These are phyloP conservation scores for Leucoraja ocellata DNA, from an alignment of 2,797 vertebrate genomes.

Conservation along the genomic window DNA sequence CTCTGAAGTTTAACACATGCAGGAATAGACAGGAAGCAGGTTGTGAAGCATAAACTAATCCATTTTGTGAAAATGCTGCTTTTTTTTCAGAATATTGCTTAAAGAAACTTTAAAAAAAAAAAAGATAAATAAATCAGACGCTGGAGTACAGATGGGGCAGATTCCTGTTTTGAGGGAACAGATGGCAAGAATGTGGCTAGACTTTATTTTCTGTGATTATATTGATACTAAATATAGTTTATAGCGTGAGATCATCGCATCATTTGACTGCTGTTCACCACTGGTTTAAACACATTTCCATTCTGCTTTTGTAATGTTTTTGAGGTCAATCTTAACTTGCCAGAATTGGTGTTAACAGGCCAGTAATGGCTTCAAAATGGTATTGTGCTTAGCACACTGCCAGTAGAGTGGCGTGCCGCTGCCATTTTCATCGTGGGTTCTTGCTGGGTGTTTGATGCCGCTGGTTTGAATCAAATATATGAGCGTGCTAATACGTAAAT, in stretches of 20 bases:
- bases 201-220: neutral
- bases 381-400: neutral
- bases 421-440: neutral
- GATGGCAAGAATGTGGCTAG: neutral
- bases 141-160: neutral
- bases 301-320: neutral
- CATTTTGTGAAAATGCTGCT: neutral
- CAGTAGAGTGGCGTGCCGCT: neutral
- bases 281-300: neutral
- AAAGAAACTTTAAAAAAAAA: neutral
- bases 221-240: neutral
- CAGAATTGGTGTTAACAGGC: neutral
- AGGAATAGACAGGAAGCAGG: conserved; percentile 12
- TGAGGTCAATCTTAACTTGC: neutral
- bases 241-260: neutral
- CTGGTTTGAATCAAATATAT: neutral
- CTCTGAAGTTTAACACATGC: neutral
- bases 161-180: neutral
- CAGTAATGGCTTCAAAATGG: neutral
- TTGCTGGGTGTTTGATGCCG: neutral
- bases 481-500: neutral
- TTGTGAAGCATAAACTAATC: conserved; percentile 6
- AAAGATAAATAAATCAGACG: neutral
- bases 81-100: neutral
- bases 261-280: neutral